These are phyloP conservation scores for Bambusicola thoracicus DNA, from an alignment of 2,113 vertebrate species.

Conservation along the genomic window DNA sequence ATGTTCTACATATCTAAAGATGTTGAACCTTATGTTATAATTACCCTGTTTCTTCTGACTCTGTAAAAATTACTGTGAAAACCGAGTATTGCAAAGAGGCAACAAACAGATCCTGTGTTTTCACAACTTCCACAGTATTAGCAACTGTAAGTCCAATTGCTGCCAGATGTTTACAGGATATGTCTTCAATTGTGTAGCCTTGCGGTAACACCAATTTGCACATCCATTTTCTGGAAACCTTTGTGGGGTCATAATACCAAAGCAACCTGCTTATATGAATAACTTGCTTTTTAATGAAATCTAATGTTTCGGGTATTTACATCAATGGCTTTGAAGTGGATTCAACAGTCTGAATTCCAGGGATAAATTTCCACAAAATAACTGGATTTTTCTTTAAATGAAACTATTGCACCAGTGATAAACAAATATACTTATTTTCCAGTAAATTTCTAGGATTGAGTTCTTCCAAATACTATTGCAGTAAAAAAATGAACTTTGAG, in stretches of 20 bases:
- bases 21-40: constrained; percentile 81
- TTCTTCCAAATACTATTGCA: not conserved
- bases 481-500: constrained; percentile 4
- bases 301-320: not conserved
- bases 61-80: constrained; percentile 65
- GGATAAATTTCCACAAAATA: constrained; percentile 37
- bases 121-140: constrained; percentile 56
- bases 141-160: constrained; percentile 42
- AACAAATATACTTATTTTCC: not conserved
- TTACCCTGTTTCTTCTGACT: constrained; percentile 75
- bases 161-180: constrained; percentile 74
- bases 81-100: constrained; percentile 54
- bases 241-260: constrained; percentile 3
- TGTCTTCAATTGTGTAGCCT: constrained; percentile 27
- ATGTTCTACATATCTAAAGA: constrained; percentile 82
- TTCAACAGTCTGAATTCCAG: not conserved
- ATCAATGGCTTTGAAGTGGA: not conserved
- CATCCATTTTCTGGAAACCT: constrained; percentile 49
- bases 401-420: constrained; percentile 33
- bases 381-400: constrained; percentile 12
- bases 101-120: constrained; percentile 67
- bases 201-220: constrained; percentile 31
- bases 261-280: constrained; percentile 34
- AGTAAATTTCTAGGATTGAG: not conserved
- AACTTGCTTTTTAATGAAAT: constrained; percentile 48